phyloP scores from a whole-genome alignment of 1,140 invertebrate species.

The Trachymyrmex septentrionalis region DNA sequence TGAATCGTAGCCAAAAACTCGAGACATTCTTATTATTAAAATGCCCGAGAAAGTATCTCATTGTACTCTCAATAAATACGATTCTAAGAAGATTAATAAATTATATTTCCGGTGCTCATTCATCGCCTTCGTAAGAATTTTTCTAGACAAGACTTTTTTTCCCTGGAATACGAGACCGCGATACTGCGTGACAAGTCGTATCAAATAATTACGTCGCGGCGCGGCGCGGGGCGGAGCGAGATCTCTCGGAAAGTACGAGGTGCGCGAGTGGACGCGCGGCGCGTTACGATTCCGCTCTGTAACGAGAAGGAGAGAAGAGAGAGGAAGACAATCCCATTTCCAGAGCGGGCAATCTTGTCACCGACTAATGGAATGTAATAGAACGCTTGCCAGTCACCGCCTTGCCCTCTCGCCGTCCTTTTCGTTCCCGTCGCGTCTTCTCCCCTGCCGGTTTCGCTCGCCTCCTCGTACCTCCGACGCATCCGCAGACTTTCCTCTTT shows the following conservation, averaged over 20 bases:
- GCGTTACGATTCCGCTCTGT: conserved; percentile 39
- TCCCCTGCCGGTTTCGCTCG: not conserved
- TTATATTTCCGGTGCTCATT: not conserved
- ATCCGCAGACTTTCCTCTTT: conserved; percentile 61
- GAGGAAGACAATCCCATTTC: conserved; percentile 51
- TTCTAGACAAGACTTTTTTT: conserved; percentile 18
- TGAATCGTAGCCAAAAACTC: not conserved
- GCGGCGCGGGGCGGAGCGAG: not conserved
- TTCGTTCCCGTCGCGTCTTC: conserved; percentile 1
- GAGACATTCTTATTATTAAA: not conserved
- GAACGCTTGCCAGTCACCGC: conserved; percentile 57
- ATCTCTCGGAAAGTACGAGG: conserved; percentile 24
- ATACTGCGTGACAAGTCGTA: conserved; percentile 34
- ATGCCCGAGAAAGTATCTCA: not conserved
- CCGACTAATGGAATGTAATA: conserved; percentile 65
- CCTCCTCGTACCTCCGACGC: conserved; percentile 44
- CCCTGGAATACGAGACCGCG: not conserved
- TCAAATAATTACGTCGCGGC: conserved; percentile 33
- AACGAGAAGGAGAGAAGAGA: not conserved
- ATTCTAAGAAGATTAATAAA: conserved; percentile 46
- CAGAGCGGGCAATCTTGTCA: conserved; percentile 56
- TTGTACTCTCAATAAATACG: not conserved
- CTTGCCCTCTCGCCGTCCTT: conserved; percentile 33
- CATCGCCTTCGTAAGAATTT: not conserved
- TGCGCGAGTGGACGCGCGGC: conserved; percentile 4